Evolutionary conservation across 2,888 invertebrate genomes (phyloP), one percentile per base, ranked within the genome.

Genomic region (Netelia virgata): DNA sequence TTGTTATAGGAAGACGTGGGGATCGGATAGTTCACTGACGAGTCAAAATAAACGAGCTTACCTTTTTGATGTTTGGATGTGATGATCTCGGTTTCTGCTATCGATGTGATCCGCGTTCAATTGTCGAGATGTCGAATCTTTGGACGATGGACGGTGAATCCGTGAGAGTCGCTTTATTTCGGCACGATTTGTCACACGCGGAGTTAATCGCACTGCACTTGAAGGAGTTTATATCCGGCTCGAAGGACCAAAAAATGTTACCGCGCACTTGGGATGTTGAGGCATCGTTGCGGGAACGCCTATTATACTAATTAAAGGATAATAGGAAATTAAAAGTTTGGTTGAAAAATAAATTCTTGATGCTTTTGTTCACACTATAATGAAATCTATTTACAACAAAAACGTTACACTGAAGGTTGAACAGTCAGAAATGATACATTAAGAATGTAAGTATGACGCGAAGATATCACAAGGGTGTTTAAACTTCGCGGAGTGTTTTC

Each of bases 211-310:
- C 23, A 61, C 59, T 23, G 59, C 23, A 20, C 23, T 61, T 23
- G 20, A 55, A 16, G 55, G 55, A 55, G n/a, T 14, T 55, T 16
- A 55, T 1, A 80, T 80, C 80, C 80, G 80, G 80, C 80, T 80
- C 80, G 66, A 80, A 80, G 80, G 80, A 80, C 80, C 80, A 80
- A 63, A 53, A 73, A 16, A 55, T 55, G 55, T 55, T 55, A 16
- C 16, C 55, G 55, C 55, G 55, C 63, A 28, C 18, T 61, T 53
- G 41, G 63, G 69, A 72, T 76, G 57, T 84, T 64, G 23, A 16
- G 55, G 55, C 5, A 55, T 55, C 55, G 55, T 55, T 55, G 55
- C 55, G 55, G 55, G 55, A 55, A 55, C 55, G n/a, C 55, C 55
- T 55, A 55, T 5, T 9, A 55, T 16, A 9, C 18, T 55, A 55